A percentile compares a stretch with the other conserved stretches of the same genome.
Evolutionary conservation across 2,888 invertebrate genomes (phyloP).

Genomic region (Conops quadrifasciatus): DNA sequence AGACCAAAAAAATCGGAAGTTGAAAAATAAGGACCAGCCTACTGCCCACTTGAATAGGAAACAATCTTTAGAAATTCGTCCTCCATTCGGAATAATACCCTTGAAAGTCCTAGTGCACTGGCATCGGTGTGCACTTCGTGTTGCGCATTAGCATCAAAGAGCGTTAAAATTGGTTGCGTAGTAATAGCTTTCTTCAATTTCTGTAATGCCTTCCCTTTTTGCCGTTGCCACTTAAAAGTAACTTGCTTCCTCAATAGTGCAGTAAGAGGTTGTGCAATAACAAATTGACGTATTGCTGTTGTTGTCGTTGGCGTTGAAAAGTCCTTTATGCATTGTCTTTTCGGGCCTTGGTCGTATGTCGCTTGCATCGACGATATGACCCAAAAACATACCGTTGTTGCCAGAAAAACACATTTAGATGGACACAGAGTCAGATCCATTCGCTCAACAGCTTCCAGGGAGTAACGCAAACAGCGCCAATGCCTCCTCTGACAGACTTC

Average conservation of each 20-base stretch:
- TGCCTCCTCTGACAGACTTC: neutral
- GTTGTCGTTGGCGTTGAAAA: slow-evolving; percentile 14
- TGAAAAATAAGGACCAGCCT: too few species aligned
- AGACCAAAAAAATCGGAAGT: too few species aligned
- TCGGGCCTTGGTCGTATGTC: slow-evolving; percentile 35
- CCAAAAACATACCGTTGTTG: slow-evolving; percentile 35
- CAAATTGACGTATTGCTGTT: slow-evolving; percentile 22
- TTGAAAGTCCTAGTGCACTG: slow-evolving; percentile 11
- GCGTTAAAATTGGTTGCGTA: neutral
- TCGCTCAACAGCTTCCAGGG: slow-evolving; percentile 22
- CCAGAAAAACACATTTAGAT: slow-evolving; percentile 2
- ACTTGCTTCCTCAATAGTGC: neutral
- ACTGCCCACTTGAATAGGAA: too few species aligned
- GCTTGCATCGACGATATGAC: slow-evolving; percentile 31
- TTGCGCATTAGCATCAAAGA: slow-evolving; percentile 20
- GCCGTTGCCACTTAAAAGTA: slow-evolving; percentile 1
- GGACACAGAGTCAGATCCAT: slow-evolving; percentile 19
- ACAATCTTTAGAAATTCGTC: too few species aligned
- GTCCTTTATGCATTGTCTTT: slow-evolving; percentile 11
- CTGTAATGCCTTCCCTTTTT: slow-evolving; percentile 9
- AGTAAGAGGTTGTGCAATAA: slow-evolving; percentile 25
- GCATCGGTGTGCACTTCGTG: slow-evolving; percentile 17
- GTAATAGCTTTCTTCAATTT: neutral
- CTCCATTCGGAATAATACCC: neutral
- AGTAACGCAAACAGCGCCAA: slow-evolving; percentile 20